A percentile compares a stretch with the other conserved stretches of the same genome.
phyloP scores from a whole-genome alignment of 2,888 invertebrate genomes.

The Stenchaetothrips biformis region DNA sequence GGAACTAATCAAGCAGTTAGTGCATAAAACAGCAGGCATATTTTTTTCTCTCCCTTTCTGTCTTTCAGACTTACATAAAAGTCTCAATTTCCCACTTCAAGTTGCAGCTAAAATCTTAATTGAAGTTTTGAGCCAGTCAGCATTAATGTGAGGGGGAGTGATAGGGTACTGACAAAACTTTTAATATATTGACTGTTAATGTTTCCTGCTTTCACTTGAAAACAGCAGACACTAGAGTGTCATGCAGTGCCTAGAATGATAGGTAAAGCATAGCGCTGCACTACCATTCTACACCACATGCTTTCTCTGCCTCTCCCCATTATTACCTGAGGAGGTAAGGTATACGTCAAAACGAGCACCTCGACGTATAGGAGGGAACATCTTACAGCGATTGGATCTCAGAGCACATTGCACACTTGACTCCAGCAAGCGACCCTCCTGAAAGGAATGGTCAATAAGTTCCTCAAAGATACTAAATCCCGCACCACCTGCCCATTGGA shows the following conservation, averaged over 20 bases:
- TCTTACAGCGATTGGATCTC: slow-evolving; percentile 70
- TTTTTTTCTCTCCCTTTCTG: background rate
- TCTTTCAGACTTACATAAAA: no score
- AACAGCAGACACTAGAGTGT: background rate
- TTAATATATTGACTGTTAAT: background rate
- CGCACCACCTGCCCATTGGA: no score
- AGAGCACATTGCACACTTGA: slow-evolving; percentile 57
- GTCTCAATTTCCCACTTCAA: no score
- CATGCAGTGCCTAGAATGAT: background rate
- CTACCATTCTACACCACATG: slow-evolving; percentile 20
- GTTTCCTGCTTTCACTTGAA: background rate
- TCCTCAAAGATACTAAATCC: background rate
- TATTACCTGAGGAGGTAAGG: slow-evolving; percentile 76
- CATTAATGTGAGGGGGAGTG: background rate
- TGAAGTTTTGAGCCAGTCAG: no score
- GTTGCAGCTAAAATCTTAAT: no score
- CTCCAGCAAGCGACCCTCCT: slow-evolving; percentile 71
- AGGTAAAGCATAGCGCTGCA: background rate
- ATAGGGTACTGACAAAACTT: background rate
- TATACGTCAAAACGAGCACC: slow-evolving; percentile 78
- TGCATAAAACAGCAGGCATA: slow-evolving; percentile 4
- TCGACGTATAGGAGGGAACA: slow-evolving; percentile 75
- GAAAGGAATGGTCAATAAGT: slow-evolving; percentile 45
- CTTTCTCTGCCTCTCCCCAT: background rate
- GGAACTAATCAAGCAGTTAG: slow-evolving; percentile 4